Evolutionary conservation across 2,797 vertebrate species (phyloP).

Genomic region (Selene dorsalis): DNA sequence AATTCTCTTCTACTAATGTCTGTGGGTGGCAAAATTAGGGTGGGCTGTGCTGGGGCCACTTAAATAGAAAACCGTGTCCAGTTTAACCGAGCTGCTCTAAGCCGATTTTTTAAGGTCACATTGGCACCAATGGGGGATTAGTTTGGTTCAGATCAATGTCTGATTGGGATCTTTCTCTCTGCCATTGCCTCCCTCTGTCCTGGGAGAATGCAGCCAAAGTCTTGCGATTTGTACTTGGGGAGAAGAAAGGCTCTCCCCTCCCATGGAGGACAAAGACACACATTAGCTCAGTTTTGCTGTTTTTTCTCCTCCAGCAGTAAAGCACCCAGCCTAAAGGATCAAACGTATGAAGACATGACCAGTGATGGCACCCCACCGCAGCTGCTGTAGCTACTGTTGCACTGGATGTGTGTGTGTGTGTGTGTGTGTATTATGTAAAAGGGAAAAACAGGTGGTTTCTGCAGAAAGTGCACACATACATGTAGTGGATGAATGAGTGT

Average conservation of each 20-base stretch:
- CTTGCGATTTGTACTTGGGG: constrained; percentile 86
- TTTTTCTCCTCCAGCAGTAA: constrained; percentile 79
- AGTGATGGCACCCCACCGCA: constrained; percentile 75
- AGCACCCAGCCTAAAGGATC: constrained; percentile 79
- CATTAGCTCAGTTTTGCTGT: constrained; percentile 88
- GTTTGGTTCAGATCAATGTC: constrained; percentile 87
- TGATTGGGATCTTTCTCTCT: constrained; percentile 86
- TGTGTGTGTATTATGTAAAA: constrained; percentile 30
- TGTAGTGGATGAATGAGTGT: constrained; percentile 48
- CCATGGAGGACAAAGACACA: constrained; percentile 85
- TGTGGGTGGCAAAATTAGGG: constrained; percentile 86
- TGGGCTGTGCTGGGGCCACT: constrained; percentile 76
- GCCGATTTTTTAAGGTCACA: constrained; percentile 88
- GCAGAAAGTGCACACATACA: constrained; percentile 38
- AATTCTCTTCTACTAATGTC: constrained; percentile 82
- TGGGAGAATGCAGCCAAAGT: constrained; percentile 83
- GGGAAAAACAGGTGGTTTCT: constrained; percentile 65
- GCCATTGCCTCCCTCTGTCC: constrained; percentile 82
- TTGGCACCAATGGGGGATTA: constrained; percentile 90
- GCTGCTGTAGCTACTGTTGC: constrained; percentile 73
- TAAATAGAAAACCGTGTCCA: constrained; percentile 85
- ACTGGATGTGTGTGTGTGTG: constrained; percentile 10
- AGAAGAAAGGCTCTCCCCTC: constrained; percentile 83
- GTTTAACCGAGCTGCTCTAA: constrained; percentile 87
- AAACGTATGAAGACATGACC: constrained; percentile 82